Evolutionary conservation across 2,888 invertebrate species (phyloP), one percentile per base, ranked within the genome.

Genomic region (Acleris laterana): DNA sequence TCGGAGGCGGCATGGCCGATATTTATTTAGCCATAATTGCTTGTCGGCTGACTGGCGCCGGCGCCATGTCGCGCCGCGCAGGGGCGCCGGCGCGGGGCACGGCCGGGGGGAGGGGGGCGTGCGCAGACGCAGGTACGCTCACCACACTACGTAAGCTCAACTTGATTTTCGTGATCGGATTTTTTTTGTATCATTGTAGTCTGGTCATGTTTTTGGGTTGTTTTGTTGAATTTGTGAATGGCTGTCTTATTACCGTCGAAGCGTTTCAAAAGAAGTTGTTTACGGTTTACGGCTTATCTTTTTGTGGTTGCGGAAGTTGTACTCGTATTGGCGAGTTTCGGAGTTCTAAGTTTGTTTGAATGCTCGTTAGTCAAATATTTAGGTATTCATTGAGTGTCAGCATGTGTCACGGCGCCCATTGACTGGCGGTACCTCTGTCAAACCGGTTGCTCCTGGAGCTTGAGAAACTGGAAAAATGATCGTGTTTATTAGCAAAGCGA

Each of bases 1-100:
- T 81, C 82, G 85, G 83, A 78, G 84, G 86, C 84, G 87, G 89
- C 88, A 83, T 86, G 89, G 86, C 85, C 88, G 90, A 90, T 91
- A 92, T 92, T 91, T 92, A 92, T 92, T 91, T 92, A 91, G 89
- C 90, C 90, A 90, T 91, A 91, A 91, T 91, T 92, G 90, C 90
- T 89, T 87, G 90, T 88, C 91, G 91, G 90, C 88, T 82, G 87
- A 77, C 84, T 89, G 91, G 92, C 91, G 91, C 91, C 92, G 91
- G 92, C 91, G 92, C 89, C 89, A 84, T 79, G 89, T 84, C 89
- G 88, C 87, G 89, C 81, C 88, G 82, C 66, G 78, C 79, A 77
- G 81, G 73, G 74, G 61, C 20, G 53, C 55, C 11, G 60, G 19
- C 20, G 71, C 68, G 74, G 51, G 67, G 70, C 58, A 62, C 11